Evolutionary conservation across 1,140 invertebrate genomes (phyloP).

Genomic region (Lepidostoma basale): DNA sequence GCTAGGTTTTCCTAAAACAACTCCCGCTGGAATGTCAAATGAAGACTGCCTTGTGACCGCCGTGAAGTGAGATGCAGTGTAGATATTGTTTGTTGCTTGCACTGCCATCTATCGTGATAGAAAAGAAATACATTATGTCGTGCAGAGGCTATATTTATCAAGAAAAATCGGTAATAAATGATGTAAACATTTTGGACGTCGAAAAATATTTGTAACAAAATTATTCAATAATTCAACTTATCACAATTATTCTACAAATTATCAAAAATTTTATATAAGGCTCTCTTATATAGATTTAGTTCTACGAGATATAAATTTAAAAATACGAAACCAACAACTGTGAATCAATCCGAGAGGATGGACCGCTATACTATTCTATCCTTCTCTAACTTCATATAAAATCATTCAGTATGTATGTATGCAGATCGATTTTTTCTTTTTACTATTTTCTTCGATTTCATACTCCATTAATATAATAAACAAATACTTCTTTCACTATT

Average conservation of each 20-base stretch:
- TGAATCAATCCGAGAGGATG: too few species aligned
- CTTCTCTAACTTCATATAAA: too few species aligned
- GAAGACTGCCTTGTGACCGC: constrained; percentile 20
- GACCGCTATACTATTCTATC: too few species aligned
- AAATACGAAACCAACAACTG: too few species aligned
- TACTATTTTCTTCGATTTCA: too few species aligned
- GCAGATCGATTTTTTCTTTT: too few species aligned
- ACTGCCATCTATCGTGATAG: constrained; percentile 12
- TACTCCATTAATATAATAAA: too few species aligned
- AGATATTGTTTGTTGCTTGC: background rate
- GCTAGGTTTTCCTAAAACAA: constrained; percentile 5
- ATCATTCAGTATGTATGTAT: too few species aligned
- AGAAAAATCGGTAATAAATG: background rate
- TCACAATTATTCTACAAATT: background rate
- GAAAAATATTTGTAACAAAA: background rate
- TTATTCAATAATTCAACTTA: background rate
- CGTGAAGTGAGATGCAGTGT: constrained; percentile 12
- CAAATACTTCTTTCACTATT: too few species aligned
- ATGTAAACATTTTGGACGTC: background rate
- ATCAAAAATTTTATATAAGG: background rate
- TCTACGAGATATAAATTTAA: too few species aligned
- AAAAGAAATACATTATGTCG: background rate
- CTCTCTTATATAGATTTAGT: too few species aligned
- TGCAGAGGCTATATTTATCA: background rate
- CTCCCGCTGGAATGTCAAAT: constrained; percentile 21